Conservation (phyloP, 2,113 vertebrate species). For the Casuarius casuarius region DNA sequence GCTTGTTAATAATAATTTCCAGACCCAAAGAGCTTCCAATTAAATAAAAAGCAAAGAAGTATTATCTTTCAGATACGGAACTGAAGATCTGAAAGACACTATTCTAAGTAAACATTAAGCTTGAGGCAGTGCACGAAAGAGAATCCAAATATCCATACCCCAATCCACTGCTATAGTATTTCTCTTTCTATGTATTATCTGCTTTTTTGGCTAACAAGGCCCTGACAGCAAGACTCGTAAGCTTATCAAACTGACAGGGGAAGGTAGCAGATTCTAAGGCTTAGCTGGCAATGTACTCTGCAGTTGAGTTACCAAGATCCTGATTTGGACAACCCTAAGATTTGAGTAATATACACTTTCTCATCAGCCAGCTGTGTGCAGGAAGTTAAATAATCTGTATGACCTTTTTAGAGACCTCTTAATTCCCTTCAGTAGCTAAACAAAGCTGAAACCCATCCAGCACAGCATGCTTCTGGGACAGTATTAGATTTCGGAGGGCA, state of each 20-base stretch:
- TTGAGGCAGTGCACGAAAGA: not conserved
- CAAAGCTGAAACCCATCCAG: not conserved
- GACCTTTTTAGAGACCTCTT: not conserved
- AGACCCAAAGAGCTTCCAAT: not conserved
- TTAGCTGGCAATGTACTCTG: too few relatives aligned
- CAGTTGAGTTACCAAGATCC: not conserved
- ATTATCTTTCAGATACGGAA: not conserved
- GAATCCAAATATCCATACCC: not conserved
- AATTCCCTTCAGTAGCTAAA: not conserved
- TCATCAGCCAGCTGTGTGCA: not conserved
- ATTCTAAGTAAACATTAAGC: not conserved
- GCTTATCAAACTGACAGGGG: not conserved
- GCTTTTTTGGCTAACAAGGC: not conserved
- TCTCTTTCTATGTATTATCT: not conserved
- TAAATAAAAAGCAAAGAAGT: not conserved
- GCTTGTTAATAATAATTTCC: not conserved
- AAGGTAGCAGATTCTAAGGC: not conserved
- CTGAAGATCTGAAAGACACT: not conserved
- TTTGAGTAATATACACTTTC: not conserved
- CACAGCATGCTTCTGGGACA: not conserved
- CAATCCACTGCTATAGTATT: not conserved
- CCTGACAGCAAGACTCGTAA: not conserved
- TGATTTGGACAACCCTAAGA: not conserved
- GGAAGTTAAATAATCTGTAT: not conserved
- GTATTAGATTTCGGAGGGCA: not conserved